Base-by-base conservation (phyloP, 92 coral and sea anemone species). In the Palythoa grandiflora region DNA sequence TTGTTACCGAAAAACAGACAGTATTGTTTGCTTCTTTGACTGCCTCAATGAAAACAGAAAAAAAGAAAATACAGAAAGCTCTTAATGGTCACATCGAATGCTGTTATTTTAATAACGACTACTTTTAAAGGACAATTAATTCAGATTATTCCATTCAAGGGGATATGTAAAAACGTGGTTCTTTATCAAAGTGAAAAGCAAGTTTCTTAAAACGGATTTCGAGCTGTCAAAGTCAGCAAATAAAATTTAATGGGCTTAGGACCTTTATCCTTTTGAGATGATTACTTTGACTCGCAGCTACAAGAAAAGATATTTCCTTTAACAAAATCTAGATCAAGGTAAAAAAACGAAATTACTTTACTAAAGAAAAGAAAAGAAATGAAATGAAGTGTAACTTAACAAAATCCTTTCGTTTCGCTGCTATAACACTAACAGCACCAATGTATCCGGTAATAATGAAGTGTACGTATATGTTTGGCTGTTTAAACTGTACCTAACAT, bases 131-230 rank as follows among this genome's bases (percentile, higher is more conserved):
- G 86, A 81, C 86, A 65, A 81, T 66, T 81, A 81, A 65, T 66
- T 81, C 86, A 47, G 61, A 28, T 47, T 68, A 21, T 66, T 81
- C 60, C 75, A 65, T 65, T 81, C 75, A 66, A 65, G 75, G 75
- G 86, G 60, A 81, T 65, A 75, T 66, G 86, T 48, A 51, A 81
- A 81, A 81, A 81, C 86, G 86, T 81, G 75, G 86, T 81, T 52
- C 86, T 65, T 81, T 81, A 47, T 81, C 61, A 66, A 21, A 47
- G 59, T 65, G 39, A 81, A 81, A 81, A 65, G 63, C 55, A 81
- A 66, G 89, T 92, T 89, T 77, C 94, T 73, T 63, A 88, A 86
- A 93, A 87, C 92, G 98, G 98, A 93, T 89, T 79, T 94, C 87
- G 75, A 74, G 68, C 91, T 90, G 89, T 87, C 91, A 84, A 57